Percentiles rank a stretch among this genome's conserved stretches.
Evolutionary conservation across 2,888 invertebrate genomes (phyloP).

Genomic region (Zaprionus lineosus): DNA sequence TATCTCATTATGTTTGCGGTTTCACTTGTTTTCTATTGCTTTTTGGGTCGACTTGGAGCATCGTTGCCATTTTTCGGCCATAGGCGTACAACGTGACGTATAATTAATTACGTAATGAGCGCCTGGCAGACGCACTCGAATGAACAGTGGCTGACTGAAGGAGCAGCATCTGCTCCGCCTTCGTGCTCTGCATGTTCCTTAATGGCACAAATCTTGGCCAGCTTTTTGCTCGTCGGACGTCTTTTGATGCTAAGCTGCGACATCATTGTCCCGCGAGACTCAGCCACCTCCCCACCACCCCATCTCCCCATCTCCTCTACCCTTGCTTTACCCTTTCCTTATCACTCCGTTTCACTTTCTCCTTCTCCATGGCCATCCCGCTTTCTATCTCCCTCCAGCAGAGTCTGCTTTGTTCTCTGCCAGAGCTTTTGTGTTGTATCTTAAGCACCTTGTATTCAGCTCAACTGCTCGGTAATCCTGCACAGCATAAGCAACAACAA

Average conservation of each 20-base stretch:
- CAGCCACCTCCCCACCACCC: not conserved
- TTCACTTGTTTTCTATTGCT: slow-evolving; percentile 36
- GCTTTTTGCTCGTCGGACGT: slow-evolving; percentile 1
- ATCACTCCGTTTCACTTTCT: slow-evolving; percentile 16
- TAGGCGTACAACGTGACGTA: slow-evolving; percentile 65
- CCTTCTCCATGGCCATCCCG: no score
- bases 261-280: slow-evolving; percentile 48
- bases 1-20: slow-evolving; percentile 73
- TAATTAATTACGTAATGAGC: slow-evolving; percentile 77
- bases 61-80: slow-evolving; percentile 54
- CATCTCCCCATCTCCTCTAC: no score
- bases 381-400: no score
- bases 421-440: slow-evolving; percentile 37
- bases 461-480: not conserved
- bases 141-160: slow-evolving; percentile 12
- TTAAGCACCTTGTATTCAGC: slow-evolving; percentile 43
- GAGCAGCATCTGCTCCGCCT: slow-evolving; percentile 32
- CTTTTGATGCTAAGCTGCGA: slow-evolving; percentile 21
- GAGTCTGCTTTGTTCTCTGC: no score
- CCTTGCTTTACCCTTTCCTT: not conserved
- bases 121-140: slow-evolving; percentile 48
- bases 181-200: slow-evolving; percentile 15
- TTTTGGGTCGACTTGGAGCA: slow-evolving; percentile 16
- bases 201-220: slow-evolving; percentile 17
- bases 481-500: slow-evolving; percentile 1